These are phyloP conservation scores for Ptiloglossa arizonensis DNA, from an alignment of 1,140 invertebrate species.

Conservation along the genomic window DNA sequence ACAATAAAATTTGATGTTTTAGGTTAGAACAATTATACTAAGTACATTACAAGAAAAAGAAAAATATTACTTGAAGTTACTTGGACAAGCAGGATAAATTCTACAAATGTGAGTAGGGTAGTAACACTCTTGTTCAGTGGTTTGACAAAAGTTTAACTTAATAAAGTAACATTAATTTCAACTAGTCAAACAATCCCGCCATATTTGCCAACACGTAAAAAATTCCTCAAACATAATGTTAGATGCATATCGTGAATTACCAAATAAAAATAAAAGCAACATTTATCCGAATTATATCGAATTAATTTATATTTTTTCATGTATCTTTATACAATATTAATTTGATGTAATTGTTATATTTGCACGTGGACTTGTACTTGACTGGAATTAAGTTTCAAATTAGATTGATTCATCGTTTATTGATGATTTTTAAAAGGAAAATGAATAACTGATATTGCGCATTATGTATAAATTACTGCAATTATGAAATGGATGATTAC, in stretches of 20 bases:
- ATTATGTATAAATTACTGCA: not conserved
- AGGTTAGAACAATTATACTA: not conserved
- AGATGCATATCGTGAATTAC: not conserved
- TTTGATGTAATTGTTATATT: not conserved
- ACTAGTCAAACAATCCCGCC: not conserved
- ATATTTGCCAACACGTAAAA: not conserved
- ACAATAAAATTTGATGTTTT: constrained; percentile 1
- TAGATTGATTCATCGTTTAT: not conserved
- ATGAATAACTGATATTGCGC: not conserved
- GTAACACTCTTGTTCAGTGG: not conserved
- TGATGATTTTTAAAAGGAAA: too few species aligned
- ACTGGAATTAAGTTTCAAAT: not conserved
- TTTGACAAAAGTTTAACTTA: not conserved
- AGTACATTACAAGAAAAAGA: not conserved
- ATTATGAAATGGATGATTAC: not conserved
- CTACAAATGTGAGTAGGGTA: too few species aligned
- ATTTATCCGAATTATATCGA: not conserved
- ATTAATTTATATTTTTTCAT: not conserved
- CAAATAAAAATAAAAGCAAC: not conserved
- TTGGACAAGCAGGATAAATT: not conserved
- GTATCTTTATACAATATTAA: not conserved
- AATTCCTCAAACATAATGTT: not conserved
- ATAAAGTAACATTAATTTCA: not conserved
- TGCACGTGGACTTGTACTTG: not conserved
- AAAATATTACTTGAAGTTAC: not conserved